These are phyloP conservation scores for Pedicia rivosa DNA, from an alignment of 2,888 invertebrate genomes.

Conservation along the genomic window DNA sequence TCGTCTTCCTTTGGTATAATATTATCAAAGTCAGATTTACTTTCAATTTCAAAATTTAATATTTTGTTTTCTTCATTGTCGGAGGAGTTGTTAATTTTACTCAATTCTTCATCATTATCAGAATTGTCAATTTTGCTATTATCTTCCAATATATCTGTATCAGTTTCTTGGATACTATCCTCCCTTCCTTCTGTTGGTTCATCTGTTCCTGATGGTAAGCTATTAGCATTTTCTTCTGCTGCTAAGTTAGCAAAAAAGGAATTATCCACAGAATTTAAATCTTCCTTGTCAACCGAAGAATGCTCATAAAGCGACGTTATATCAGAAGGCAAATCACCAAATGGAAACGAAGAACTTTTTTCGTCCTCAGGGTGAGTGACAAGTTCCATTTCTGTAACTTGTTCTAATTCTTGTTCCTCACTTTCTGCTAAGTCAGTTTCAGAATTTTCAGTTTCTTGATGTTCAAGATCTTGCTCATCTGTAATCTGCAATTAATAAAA, in stretches of 20 bases:
- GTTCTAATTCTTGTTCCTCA: not conserved
- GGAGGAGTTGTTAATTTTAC: too few relatives aligned
- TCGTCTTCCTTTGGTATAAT: too few relatives aligned
- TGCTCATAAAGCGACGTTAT: constrained; percentile 13
- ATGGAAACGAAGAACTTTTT: constrained; percentile 30
- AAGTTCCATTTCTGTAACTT: not conserved
- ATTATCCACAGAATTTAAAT: constrained; percentile 20
- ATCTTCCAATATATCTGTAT: too few relatives aligned
- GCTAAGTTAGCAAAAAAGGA: constrained; percentile 27
- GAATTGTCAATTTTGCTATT: too few relatives aligned
- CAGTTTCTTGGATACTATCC: constrained; percentile 13
- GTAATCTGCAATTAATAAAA: too few relatives aligned
- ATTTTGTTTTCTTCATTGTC: constrained; percentile 3
- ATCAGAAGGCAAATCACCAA: constrained; percentile 18
- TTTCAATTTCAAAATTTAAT: too few relatives aligned
- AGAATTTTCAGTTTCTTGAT: not conserved
- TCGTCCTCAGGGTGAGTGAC: constrained; percentile 21
- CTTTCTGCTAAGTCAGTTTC: not conserved
- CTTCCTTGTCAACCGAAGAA: constrained; percentile 13
- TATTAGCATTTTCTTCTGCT: constrained; percentile 29
- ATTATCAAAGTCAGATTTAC: too few relatives aligned
- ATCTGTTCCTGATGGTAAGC: constrained; percentile 27
- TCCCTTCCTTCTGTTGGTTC: constrained; percentile 17
- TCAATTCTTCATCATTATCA: too few relatives aligned
- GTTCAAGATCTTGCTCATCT: not conserved